A percentile compares a stretch with the other conserved stretches of the same genome.
phyloP scores from a whole-genome alignment of 2,888 invertebrate genomes.

The Gymnosoma rotundatum region DNA sequence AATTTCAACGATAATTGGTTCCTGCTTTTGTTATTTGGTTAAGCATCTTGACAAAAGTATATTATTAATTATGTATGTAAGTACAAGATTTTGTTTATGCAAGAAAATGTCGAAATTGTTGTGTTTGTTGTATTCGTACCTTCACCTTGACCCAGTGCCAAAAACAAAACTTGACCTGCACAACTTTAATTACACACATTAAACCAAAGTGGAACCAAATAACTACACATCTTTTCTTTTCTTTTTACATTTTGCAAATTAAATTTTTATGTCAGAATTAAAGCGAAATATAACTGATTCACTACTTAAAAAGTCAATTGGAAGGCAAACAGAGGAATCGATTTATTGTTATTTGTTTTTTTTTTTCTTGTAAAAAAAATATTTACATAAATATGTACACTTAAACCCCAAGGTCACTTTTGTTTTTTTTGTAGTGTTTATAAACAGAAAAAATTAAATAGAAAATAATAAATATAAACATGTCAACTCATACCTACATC shows the following conservation, averaged over 20 bases:
- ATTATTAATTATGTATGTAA: too few relatives aligned
- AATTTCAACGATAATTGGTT: too few relatives aligned
- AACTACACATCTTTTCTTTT: conserved; percentile 8
- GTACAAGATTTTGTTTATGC: too few relatives aligned
- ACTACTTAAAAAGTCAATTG: conserved; percentile 35
- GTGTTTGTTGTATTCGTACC: too few relatives aligned
- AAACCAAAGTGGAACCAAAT: too few relatives aligned
- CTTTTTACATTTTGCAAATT: background rate
- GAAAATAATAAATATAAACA: background rate
- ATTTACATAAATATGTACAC: background rate
- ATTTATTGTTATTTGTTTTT: conserved; percentile 1
- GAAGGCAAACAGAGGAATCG: conserved; percentile 28
- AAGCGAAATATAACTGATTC: conserved; percentile 25
- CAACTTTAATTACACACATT: too few relatives aligned
- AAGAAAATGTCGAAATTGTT: too few relatives aligned
- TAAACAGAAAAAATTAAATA: background rate
- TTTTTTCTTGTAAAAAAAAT: too few relatives aligned
- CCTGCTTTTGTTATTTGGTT: too few relatives aligned
- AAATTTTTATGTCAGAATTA: conserved; percentile 9
- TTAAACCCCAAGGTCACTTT: conserved; percentile 20
- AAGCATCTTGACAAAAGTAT: too few relatives aligned
- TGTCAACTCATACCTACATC: background rate
- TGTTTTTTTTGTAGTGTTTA: background rate
- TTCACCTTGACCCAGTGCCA: too few relatives aligned
- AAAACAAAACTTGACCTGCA: too few relatives aligned